A percentile compares a stretch with the other conserved stretches of the same genome.
Conservation (phyloP, 2,797 vertebrate genomes). For the Moxostoma hubbsi region DNA sequence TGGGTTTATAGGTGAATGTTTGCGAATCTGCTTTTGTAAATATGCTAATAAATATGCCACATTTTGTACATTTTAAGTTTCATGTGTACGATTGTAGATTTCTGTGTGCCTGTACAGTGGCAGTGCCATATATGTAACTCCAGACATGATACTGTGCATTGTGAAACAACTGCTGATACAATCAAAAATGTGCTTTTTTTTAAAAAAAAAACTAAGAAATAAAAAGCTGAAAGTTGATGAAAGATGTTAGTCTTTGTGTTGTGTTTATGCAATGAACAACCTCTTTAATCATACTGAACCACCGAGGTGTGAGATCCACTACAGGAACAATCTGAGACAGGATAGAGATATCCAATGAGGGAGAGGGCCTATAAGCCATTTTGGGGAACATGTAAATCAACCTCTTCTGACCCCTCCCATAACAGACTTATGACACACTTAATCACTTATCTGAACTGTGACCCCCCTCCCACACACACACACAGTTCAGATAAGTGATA, state of each 20-base stretch:
- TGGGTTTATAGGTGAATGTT: slow-evolving; percentile 15
- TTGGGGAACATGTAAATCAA: too few relatives aligned
- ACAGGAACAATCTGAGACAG: too few relatives aligned
- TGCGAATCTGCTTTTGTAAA: slow-evolving; percentile 12
- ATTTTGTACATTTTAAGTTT: slow-evolving; percentile 10
- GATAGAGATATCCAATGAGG: too few relatives aligned
- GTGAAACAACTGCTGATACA: slow-evolving; percentile 9
- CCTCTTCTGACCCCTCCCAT: too few relatives aligned
- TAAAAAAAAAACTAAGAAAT: background rate
- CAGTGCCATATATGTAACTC: background rate
- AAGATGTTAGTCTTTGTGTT: background rate
- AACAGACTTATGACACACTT: too few relatives aligned
- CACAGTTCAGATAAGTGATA: too few relatives aligned
- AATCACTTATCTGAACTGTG: too few relatives aligned
- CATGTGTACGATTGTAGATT: background rate
- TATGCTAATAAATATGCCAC: background rate
- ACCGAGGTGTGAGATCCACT: background rate
- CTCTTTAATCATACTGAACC: background rate
- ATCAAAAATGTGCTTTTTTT: slow-evolving; percentile 17
- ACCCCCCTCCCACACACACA: too few relatives aligned
- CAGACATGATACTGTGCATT: background rate
- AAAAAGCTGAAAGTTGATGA: background rate
- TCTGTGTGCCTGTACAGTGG: background rate
- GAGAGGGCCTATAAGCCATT: too few relatives aligned
- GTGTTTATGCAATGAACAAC: background rate